phyloP scores from a whole-genome alignment of 2,113 vertebrate species.

The Lamprotornis superbus region DNA sequence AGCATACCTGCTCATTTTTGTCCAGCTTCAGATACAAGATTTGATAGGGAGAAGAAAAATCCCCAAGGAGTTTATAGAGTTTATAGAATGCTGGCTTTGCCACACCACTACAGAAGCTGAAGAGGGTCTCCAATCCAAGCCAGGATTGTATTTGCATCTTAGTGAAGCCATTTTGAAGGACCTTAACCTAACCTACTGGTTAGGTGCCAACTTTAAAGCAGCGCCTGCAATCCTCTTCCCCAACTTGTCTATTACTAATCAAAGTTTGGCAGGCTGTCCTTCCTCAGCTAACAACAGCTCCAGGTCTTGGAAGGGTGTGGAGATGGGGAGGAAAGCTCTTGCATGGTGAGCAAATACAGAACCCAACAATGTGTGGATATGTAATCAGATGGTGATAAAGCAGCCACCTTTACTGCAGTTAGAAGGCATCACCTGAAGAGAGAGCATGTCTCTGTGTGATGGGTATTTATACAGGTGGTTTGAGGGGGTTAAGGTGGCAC shows the following conservation, averaged over 20 bases:
- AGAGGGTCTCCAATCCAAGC: background rate
- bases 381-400: background rate
- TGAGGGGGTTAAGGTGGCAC: background rate
- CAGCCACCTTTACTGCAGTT: fast-evolving
- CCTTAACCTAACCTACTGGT: background rate
- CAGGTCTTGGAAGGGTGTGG: background rate
- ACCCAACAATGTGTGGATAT: background rate
- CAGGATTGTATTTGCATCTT: background rate
- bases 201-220: background rate
- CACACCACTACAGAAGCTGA: background rate
- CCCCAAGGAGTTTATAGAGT: background rate
- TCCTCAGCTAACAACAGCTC: background rate
- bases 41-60: background rate
- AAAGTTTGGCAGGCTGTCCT: background rate
- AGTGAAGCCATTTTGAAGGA: background rate
- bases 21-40: background rate
- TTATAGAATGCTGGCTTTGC: background rate
- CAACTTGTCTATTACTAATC: background rate
- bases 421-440: background rate
- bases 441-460: fast-evolving
- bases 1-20: background rate
- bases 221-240: background rate
- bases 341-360: background rate
- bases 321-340: background rate
- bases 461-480: background rate